Percentiles rank a stretch among this genome's conserved stretches.
These are phyloP conservation scores for Scomber colias DNA, from an alignment of 2,113 vertebrate species.

Conservation along the genomic window DNA sequence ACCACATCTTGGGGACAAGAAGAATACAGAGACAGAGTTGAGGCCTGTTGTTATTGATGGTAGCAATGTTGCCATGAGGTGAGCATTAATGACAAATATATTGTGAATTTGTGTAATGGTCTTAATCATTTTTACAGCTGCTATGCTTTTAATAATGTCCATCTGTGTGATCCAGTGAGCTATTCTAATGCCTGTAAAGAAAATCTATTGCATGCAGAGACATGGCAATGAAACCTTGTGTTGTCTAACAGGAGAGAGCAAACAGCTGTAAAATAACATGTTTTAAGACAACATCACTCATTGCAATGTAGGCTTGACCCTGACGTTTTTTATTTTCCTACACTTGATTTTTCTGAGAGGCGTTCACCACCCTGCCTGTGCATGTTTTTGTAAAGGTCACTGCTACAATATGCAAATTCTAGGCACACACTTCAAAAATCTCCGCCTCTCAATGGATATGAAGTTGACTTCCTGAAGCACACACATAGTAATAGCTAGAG, in stretches of 20 bases:
- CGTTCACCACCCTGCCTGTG: constrained; percentile 33
- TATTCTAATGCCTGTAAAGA: not conserved
- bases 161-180: not conserved
- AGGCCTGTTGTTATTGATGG: constrained; percentile 95
- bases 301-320: not conserved
- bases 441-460: not conserved
- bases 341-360: constrained; percentile 8
- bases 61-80: constrained; percentile 99
- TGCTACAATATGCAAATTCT: constrained; percentile 73
- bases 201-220: not conserved
- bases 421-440: constrained; percentile 23
- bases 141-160: not conserved
- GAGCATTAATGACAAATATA: constrained; percentile 10
- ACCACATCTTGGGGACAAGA: constrained; percentile 62
- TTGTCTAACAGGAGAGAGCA: not conserved
- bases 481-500: not conserved
- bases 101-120: not conserved
- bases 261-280: not conserved
- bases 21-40: constrained; percentile 80
- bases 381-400: constrained; percentile 51
- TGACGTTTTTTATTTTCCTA: not conserved
- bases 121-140: not conserved
- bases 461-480: not conserved
- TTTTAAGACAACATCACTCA: not conserved
- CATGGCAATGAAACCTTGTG: too few species aligned